A percentile compares a stretch with the other conserved stretches of the same genome.
These are phyloP conservation scores for Rhagoletis pomonella DNA, from an alignment of 1,140 invertebrate genomes.

Conservation along the genomic window DNA sequence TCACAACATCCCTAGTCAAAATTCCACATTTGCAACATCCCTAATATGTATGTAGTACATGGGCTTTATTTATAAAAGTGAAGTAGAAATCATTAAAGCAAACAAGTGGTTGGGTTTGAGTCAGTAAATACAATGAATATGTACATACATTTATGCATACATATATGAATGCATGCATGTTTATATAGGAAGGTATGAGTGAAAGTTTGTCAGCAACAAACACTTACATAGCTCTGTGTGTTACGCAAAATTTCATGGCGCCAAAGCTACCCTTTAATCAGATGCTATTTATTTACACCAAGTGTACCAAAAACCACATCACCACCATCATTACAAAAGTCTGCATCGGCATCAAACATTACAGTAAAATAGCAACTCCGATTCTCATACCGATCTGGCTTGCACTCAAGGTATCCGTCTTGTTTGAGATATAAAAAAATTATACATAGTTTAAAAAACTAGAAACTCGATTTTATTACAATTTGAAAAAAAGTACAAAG, in stretches of 20 bases:
- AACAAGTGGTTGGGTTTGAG: neutral
- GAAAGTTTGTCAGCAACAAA: constrained; percentile 25
- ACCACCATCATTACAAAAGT: neutral
- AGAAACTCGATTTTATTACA: too few species aligned
- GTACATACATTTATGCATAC: neutral
- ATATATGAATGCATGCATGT: neutral
- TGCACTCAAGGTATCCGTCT: too few species aligned
- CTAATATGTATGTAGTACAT: too few species aligned
- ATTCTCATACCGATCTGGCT: too few species aligned
- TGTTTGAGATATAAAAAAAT: too few species aligned
- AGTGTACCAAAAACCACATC: constrained; percentile 11
- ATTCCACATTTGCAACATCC: too few species aligned
- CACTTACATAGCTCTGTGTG: constrained; percentile 36
- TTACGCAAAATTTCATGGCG: constrained; percentile 49
- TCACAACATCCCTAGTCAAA: too few species aligned
- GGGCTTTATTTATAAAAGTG: neutral
- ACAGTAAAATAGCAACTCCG: too few species aligned
- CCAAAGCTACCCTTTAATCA: constrained; percentile 56
- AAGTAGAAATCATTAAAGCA: neutral
- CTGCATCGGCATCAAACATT: too few species aligned
- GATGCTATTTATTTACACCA: constrained; percentile 46
- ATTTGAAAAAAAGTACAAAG: too few species aligned
- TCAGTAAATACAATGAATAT: neutral
- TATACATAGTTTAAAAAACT: too few species aligned
- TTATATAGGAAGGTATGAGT: neutral